These are phyloP conservation scores for Dendroctonus ponderosae DNA, from an alignment of 1,140 invertebrate genomes.

Conservation along the genomic window DNA sequence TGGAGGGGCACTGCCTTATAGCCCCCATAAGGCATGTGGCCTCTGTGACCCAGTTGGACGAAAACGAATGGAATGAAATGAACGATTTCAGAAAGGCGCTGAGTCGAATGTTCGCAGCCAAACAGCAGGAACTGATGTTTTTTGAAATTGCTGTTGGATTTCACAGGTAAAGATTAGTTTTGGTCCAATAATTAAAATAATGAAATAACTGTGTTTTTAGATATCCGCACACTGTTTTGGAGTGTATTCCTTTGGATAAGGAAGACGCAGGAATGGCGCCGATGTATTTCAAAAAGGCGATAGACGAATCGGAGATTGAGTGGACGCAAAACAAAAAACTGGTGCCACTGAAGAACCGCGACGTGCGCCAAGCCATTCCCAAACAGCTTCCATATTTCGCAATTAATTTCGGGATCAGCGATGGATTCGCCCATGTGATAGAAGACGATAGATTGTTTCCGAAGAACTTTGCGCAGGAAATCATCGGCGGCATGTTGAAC, in stretches of 20 bases:
- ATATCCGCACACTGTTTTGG: slow-evolving; percentile 82
- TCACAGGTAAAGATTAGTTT: slow-evolving; percentile 16
- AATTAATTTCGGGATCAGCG: slow-evolving; percentile 87
- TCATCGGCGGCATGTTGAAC: slow-evolving; percentile 92
- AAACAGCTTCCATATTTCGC: slow-evolving; percentile 94
- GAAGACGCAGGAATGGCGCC: slow-evolving; percentile 82
- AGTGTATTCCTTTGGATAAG: slow-evolving; percentile 84
- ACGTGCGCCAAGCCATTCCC: slow-evolving; percentile 79
- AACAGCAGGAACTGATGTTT: slow-evolving; percentile 82
- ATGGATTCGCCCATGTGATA: slow-evolving; percentile 94
- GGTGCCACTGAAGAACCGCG: slow-evolving; percentile 72
- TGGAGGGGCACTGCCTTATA: slow-evolving; percentile 85
- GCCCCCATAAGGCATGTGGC: slow-evolving; percentile 78
- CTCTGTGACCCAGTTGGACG: slow-evolving; percentile 80
- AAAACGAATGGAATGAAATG: slow-evolving; percentile 91
- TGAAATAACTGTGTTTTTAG: slow-evolving; percentile 29
- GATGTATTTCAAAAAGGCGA: slow-evolving; percentile 97
- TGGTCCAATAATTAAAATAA: too few relatives aligned
- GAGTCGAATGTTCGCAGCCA: slow-evolving; percentile 71
- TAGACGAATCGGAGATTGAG: slow-evolving; percentile 90
- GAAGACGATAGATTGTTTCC: slow-evolving; percentile 91
- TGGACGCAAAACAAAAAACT: slow-evolving; percentile 96
- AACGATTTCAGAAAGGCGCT: slow-evolving; percentile 73
- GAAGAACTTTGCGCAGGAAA: slow-evolving; percentile 89
- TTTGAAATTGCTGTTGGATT: slow-evolving; percentile 78